Evolutionary conservation across 2,113 vertebrate species (phyloP).

Genomic region (Sturnira hondurensis): DNA sequence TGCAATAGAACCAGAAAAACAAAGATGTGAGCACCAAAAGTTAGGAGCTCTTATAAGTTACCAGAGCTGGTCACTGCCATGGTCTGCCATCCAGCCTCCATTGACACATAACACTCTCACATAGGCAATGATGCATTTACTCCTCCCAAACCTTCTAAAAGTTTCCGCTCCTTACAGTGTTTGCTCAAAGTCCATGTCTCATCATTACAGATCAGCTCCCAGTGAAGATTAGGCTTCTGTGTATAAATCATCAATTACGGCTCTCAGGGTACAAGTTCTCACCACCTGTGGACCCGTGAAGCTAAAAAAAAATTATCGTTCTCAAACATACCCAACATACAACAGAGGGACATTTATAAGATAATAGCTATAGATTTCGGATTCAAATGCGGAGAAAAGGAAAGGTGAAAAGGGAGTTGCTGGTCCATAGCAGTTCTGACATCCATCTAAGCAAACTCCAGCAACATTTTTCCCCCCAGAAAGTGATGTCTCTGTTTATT

Average conservation of each 20-base stretch:
- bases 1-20: not conserved
- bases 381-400: not conserved
- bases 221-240: not conserved
- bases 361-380: not conserved
- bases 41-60: not conserved
- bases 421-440: not conserved
- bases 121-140: not conserved
- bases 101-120: not conserved
- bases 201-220: not conserved
- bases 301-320: not conserved
- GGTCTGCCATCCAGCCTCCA: not conserved
- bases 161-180: not conserved
- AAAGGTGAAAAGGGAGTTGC: not conserved
- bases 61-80: not conserved
- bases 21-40: not conserved
- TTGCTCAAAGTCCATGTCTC: not conserved
- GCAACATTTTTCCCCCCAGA: not conserved
- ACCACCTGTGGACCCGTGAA: not conserved
- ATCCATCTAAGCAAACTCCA: not conserved
- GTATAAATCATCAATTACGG: not conserved
- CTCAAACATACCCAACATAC: not conserved
- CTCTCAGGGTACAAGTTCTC: not conserved
- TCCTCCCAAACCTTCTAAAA: not conserved
- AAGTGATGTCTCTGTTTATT: not conserved
- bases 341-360: not conserved